A percentile compares a stretch with the other conserved stretches of the same genome.
These are phyloP conservation scores for Bombyx mori DNA, from an alignment of 1,140 invertebrate species.

Conservation along the genomic window ASM3026992v2 NC_085126.1:10231501-10232000, in stretches of 20 bases:
- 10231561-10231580: background rate
- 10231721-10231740: background rate
- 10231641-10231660: background rate
- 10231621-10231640: background rate
- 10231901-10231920: slow-evolving; percentile 6
- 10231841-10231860: slow-evolving; percentile 52
- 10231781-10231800: slow-evolving; percentile 38
- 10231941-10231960: no score
- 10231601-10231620: slow-evolving; percentile 24
- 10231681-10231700: no score
- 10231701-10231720: no score
- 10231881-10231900: slow-evolving; percentile 20
- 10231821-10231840: slow-evolving; percentile 35
- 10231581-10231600: background rate
- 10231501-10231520: no score
- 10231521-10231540: background rate
- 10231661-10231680: background rate
- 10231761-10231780: slow-evolving; percentile 46
- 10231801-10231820: slow-evolving; percentile 48
- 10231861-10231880: slow-evolving; percentile 68
- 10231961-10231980: background rate
- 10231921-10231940: no score
- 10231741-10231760: slow-evolving; percentile 29
- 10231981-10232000: background rate
- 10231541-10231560: background rate